phyloP scores from a whole-genome alignment of 2,113 vertebrate species.

The Trichomycterus rosablanca region DNA sequence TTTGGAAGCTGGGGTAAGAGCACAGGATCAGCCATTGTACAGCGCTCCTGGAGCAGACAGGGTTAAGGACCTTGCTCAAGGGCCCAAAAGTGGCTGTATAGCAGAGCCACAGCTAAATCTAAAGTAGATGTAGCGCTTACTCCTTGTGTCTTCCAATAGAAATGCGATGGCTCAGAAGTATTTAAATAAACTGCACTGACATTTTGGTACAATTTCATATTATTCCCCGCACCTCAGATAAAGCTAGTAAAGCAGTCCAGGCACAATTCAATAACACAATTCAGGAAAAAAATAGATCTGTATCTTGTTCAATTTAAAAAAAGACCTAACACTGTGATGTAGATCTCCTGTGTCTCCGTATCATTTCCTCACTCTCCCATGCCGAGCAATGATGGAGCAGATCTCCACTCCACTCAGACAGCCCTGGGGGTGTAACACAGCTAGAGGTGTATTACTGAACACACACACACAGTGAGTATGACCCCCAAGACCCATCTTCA shows the following conservation, averaged over 20 bases:
- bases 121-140: not conserved
- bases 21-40: no score
- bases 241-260: not conserved
- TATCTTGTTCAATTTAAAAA: conserved; percentile 33
- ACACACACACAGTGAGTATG: conserved; percentile 33
- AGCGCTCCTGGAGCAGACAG: no score
- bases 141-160: not conserved
- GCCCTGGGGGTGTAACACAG: conserved; percentile 38
- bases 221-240: conserved; percentile 24
- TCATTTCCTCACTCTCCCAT: not conserved
- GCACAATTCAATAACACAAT: conserved; percentile 32
- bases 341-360: conserved; percentile 31
- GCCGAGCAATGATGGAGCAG: conserved; percentile 3
- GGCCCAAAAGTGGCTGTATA: no score
- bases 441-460: conserved; percentile 43
- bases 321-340: conserved; percentile 38
- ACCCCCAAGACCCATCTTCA: conserved; percentile 29
- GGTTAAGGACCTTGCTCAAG: no score
- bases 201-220: conserved; percentile 14
- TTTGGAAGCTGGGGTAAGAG: no score
- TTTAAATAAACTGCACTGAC: conserved; percentile 6
- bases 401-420: conserved; percentile 23
- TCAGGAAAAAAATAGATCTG: conserved; percentile 41
- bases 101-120: not conserved
- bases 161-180: no score